Conservation (phyloP, 2,797 vertebrate genomes). For the Pogonophryne albipinna region DNA sequence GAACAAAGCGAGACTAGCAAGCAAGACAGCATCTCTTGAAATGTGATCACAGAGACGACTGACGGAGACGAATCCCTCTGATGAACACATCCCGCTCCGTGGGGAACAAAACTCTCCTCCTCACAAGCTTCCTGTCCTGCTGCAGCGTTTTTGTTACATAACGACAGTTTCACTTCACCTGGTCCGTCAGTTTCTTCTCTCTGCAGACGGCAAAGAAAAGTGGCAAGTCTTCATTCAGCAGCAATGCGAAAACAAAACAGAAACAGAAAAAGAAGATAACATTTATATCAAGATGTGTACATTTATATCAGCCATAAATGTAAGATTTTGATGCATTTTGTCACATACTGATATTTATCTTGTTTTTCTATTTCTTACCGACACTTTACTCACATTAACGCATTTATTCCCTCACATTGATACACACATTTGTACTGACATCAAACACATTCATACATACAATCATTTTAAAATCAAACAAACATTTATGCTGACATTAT, state of each 20-base stretch:
- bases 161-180: constrained; percentile 50
- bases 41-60: constrained; percentile 33
- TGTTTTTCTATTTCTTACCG: too few relatives aligned
- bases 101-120: constrained; percentile 10
- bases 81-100: constrained; percentile 34
- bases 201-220: constrained; percentile 18
- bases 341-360: not conserved
- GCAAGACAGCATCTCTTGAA: constrained; percentile 10
- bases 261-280: not conserved
- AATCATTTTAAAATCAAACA: too few relatives aligned
- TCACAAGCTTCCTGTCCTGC: constrained; percentile 31
- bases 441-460: too few relatives aligned
- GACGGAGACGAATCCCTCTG: constrained; percentile 43
- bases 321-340: constrained; percentile 2
- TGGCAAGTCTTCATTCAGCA: constrained; percentile 4
- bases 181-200: constrained; percentile 42
- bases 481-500: too few relatives aligned
- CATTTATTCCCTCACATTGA: too few relatives aligned
- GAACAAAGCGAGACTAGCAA: constrained; percentile 40
- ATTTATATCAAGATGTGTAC: not conserved
- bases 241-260: constrained; percentile 24
- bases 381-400: too few relatives aligned
- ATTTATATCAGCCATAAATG: not conserved
- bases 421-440: too few relatives aligned
- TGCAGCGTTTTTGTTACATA: constrained; percentile 33